Base-by-base conservation (phyloP, 2,888 invertebrate species). In the Horisme vitalbata region DNA sequence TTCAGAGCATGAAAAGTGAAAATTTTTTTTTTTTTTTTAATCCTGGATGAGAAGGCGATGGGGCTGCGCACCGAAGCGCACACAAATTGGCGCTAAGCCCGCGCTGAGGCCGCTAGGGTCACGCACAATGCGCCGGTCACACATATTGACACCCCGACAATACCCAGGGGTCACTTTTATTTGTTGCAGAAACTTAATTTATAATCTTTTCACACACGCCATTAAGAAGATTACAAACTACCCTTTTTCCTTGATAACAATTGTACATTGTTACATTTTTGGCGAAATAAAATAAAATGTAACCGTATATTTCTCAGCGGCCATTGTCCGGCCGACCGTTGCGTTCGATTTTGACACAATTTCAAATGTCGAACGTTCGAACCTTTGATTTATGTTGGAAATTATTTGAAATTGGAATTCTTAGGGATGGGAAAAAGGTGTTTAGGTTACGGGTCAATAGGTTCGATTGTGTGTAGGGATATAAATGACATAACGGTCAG, bases 171-270 rank as follows among this genome's bases (percentile, higher is more conserved):
- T 90, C 90, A 90, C 73, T 85, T 90, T 88, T 89, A 89, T 90
- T 90, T 88, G 90, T 87, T 83, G 79, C 84, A 83, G 83, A 87
- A 88, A 89, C 88, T 89, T 89, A 89, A 90, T 88, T 89, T 89
- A 90, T 90, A 90, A 90, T 90, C 90, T 90, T 86, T 88, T 89
- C 87, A 88, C 87, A 88, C 86, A 87, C 79, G 77, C 88, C 86
- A 88, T 89, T 88, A 89, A 88, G 89, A 79, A 89, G 89, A 88
- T 89, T 89, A 89, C 87, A 64, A 80, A 83, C 81, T 86, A 88
- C 89, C 89, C 88, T 89, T 90, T 88, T 86, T 73, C 78, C 78
- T 73, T 79, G 75, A 79, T 79, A 83, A 85, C 87, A 86, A 85
- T 89, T 78, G 85, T 68, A 82, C 78, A 85, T 87, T 89, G 88